Base-by-base conservation (phyloP, 2,888 invertebrate genomes). In the Axea sp. region DNA sequence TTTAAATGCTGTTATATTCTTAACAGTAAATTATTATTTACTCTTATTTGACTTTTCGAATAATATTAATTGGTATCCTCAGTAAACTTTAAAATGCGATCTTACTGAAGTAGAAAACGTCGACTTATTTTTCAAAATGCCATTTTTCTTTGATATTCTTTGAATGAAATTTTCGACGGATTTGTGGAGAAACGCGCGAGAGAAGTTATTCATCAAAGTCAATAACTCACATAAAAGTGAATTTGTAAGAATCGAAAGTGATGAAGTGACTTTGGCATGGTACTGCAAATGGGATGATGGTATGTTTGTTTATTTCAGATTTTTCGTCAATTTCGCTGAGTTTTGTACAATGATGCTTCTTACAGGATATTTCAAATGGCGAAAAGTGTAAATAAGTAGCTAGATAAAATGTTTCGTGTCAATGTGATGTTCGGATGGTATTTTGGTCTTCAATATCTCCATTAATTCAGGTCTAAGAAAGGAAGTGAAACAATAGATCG, bases 401-500 rank as follows among this genome's bases (percentile, higher is more conserved):
- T 11, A 60, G 17, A 9, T 12, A 3, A 9, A 24, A 22, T 19
- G 12, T 39, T 51, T 51, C 30, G 7, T 37, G 55, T 35, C 28
- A 15, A 11, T 12, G 14, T 7, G 17, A 43, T 22, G 22, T 11
- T n/a, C 6, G 6, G 30, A 24, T 30, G 8, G 8, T 15, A 15
- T 26, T 31, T 9, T 5, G n/a, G 45, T 43, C 35, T 51, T 72
- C 73, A 49, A 51, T 37, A 14, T 60, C 31, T 33, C 39, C 43
- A 60, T 73, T 39, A 55, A 67, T 67, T 51, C 41, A 60, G 67
- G 11, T 67, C 67, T 31, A 55, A 53, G 60, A 73, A 60, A 73
- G 65, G 67, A 73, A 67, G 73, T 67, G 60, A 67, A 73, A 73
- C 67, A 73, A 73, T 73, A 65, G 65, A 65, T 53, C 51, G 60